Conservation (phyloP, 2,888 invertebrate genomes). For the Scaptomyza reducta region DNA sequence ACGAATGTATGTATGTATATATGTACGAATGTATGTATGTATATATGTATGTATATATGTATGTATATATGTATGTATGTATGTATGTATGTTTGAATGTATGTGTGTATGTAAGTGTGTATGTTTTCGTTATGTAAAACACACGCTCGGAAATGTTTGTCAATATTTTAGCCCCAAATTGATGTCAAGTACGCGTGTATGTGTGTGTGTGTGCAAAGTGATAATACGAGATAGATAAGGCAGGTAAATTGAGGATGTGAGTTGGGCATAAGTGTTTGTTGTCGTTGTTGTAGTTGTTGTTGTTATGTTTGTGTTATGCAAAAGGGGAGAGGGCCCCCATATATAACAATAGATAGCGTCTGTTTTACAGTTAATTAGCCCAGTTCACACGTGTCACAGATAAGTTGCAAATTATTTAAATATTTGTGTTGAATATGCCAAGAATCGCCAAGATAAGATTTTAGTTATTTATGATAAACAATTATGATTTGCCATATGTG, state of each 20-base stretch:
- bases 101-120: too few relatives aligned
- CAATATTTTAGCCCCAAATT: conserved; percentile 58
- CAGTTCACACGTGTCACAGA: conserved; percentile 12
- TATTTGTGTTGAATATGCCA: not conserved
- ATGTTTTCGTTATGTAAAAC: conserved; percentile 56
- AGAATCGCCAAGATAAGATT: not conserved
- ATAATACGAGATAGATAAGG: conserved; percentile 35
- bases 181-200: conserved; percentile 45
- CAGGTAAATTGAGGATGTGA: conserved; percentile 42
- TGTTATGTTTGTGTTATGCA: conserved; percentile 14
- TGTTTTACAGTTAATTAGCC: conserved; percentile 7
- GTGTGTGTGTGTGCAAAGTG: conserved; percentile 18
- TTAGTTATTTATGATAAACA: not conserved
- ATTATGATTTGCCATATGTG: too few relatives aligned
- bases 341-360: not conserved
- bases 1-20: too few relatives aligned
- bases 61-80: too few relatives aligned
- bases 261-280: conserved; percentile 19
- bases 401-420: conserved; percentile 1
- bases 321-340: not conserved
- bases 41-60: too few relatives aligned
- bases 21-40: conserved; percentile 3
- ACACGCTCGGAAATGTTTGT: conserved; percentile 42
- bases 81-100: not conserved
- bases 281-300: not conserved